These are phyloP conservation scores for Glomeris maerens DNA, from an alignment of 1,140 invertebrate genomes.

Conservation along the genomic window DNA sequence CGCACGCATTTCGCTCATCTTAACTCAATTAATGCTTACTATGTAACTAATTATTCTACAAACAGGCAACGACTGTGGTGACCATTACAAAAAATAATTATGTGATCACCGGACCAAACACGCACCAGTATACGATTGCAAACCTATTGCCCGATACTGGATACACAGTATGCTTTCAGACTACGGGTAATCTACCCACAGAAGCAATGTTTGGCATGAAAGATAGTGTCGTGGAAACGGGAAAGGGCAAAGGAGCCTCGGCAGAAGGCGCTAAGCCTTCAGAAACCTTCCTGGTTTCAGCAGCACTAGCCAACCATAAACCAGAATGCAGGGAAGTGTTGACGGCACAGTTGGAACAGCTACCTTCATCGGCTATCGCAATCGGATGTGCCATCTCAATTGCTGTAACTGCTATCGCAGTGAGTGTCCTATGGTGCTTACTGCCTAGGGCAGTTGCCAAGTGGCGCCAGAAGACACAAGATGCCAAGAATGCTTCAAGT, in stretches of 20 bases:
- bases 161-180: conserved; percentile 9
- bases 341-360: conserved; percentile 4
- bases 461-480: conserved; percentile 3
- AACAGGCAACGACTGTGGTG: background rate
- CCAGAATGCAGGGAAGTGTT: conserved; percentile 11
- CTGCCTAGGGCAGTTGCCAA: conserved; percentile 9
- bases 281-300: too few relatives aligned
- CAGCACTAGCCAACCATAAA: too few relatives aligned
- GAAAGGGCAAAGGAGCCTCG: too few relatives aligned
- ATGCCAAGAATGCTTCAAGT: conserved; percentile 2
- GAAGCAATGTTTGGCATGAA: background rate
- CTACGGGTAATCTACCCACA: background rate
- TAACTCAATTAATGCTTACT: too few relatives aligned
- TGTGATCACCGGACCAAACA: background rate
- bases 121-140: conserved; percentile 1
- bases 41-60: too few relatives aligned
- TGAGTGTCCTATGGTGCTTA: conserved; percentile 13
- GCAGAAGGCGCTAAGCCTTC: too few relatives aligned
- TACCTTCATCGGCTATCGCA: conserved; percentile 12
- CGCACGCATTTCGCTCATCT: too few relatives aligned
- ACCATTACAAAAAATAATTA: conserved; percentile 4
- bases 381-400: conserved; percentile 12
- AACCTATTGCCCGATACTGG: conserved; percentile 1
- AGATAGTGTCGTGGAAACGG: background rate
- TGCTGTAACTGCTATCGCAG: conserved; percentile 9